A percentile compares a stretch with the other conserved stretches of the same genome.
These are phyloP conservation scores for Dorcus hopei DNA, from an alignment of 2,888 invertebrate species.

Conservation along the genomic window DNA sequence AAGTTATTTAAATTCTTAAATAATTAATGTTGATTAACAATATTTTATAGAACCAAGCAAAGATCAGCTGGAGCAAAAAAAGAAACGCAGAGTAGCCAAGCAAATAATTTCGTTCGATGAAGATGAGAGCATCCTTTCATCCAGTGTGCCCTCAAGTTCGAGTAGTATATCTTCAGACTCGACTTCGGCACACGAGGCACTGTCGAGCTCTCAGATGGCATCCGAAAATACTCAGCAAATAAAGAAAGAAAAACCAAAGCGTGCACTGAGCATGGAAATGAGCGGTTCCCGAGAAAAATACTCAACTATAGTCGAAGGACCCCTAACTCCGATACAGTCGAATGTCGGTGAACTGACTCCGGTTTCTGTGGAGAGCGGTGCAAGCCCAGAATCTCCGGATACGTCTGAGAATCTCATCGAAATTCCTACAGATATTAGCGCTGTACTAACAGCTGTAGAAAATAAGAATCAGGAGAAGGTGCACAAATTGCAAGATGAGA, in stretches of 20 bases:
- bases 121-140: constrained; percentile 45
- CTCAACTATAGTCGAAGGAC: constrained; percentile 33
- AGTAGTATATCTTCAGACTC: constrained; percentile 33
- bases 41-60: background rate
- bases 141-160: constrained; percentile 41
- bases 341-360: constrained; percentile 53
- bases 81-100: constrained; percentile 56
- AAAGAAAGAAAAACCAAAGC: constrained; percentile 19
- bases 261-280: constrained; percentile 41
- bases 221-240: background rate
- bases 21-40: too few species aligned
- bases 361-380: constrained; percentile 42
- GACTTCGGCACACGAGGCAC: constrained; percentile 15
- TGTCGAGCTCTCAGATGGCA: too few species aligned
- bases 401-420: constrained; percentile 42
- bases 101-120: constrained; percentile 70
- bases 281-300: constrained; percentile 43
- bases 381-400: constrained; percentile 36
- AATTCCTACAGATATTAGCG: constrained; percentile 44
- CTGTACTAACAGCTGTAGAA: constrained; percentile 44
- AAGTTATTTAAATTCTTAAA: background rate
- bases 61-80: constrained; percentile 42
- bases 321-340: constrained; percentile 51
- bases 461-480: constrained; percentile 43
- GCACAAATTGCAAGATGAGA: constrained; percentile 38